Evolutionary conservation across 2,113 vertebrate genomes (phyloP).

Genomic region (Esox niger): DNA sequence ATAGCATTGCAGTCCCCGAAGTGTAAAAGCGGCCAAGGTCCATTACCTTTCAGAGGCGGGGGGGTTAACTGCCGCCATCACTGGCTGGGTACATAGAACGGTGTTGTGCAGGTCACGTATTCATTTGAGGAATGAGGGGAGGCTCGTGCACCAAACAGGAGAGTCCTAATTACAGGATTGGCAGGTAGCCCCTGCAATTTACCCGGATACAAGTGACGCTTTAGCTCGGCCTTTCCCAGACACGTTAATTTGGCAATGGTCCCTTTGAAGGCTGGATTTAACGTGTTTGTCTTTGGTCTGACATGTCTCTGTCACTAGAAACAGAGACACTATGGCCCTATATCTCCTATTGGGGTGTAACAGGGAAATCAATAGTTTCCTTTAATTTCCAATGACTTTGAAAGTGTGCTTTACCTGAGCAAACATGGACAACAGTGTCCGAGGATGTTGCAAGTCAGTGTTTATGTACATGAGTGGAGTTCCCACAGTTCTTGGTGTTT

Average conservation of each 20-base stretch:
- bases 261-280: conserved; percentile 68
- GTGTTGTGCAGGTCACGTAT: conserved; percentile 48
- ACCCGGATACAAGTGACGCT: conserved; percentile 44
- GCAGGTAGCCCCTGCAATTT: conserved; percentile 66
- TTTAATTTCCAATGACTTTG: conserved; percentile 44
- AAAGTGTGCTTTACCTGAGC: conserved; percentile 40
- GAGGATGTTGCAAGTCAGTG: conserved; percentile 47
- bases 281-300: conserved; percentile 70
- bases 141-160: conserved; percentile 23
- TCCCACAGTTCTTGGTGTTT: conserved; percentile 28
- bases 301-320: conserved; percentile 59
- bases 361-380: conserved; percentile 59
- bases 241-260: conserved; percentile 50
- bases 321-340: too few species aligned
- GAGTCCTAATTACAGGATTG: conserved; percentile 61
- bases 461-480: conserved; percentile 33
- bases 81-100: conserved; percentile 41
- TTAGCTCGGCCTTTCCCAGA: conserved; percentile 45
- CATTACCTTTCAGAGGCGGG: conserved; percentile 54
- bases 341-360: too few species aligned
- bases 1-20: conserved; percentile 39
- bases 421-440: conserved; percentile 40
- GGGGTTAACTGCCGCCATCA: conserved; percentile 59
- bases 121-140: conserved; percentile 61
- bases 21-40: conserved; percentile 37